Percentiles rank a stretch among this genome's conserved stretches.
Evolutionary conservation across 2,113 vertebrate genomes (phyloP).

Genomic region (Fulica atra): DNA sequence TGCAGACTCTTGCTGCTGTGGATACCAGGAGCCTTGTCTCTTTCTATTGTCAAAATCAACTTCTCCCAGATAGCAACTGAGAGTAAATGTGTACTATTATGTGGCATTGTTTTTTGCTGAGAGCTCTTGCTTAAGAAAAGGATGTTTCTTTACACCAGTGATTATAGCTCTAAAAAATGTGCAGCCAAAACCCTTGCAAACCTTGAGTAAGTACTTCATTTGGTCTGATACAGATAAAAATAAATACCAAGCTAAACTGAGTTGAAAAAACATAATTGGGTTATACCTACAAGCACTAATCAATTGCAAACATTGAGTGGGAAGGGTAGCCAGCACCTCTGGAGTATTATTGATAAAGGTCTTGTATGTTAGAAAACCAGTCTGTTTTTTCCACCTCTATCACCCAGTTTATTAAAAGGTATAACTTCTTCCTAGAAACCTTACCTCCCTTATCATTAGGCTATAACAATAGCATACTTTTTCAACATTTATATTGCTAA

Average conservation of each 20-base stretch:
- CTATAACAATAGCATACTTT: neutral
- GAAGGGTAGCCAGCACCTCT: neutral
- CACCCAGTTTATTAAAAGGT: neutral
- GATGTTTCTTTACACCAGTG: neutral
- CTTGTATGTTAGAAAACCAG: neutral
- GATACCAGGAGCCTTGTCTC: neutral
- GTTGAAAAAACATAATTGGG: neutral
- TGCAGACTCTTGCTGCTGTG: neutral
- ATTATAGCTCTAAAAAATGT: neutral
- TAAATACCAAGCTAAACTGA: neutral
- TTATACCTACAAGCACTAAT: neutral
- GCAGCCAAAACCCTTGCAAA: too few species aligned
- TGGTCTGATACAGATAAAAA: slow-evolving; percentile 3
- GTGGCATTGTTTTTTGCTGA: neutral
- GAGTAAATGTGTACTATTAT: neutral
- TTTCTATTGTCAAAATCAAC: neutral
- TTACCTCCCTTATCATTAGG: neutral
- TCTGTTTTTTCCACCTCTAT: neutral
- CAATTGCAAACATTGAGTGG: neutral
- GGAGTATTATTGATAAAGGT: neutral
- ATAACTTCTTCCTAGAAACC: neutral
- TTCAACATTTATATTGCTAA: neutral
- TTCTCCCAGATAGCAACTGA: neutral
- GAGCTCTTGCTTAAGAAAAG: neutral
- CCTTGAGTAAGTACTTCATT: neutral